A percentile compares a stretch with the other conserved stretches of the same genome.
Conservation (phyloP, 2,113 vertebrate genomes). For the Phalacrocorax carbo region DNA sequence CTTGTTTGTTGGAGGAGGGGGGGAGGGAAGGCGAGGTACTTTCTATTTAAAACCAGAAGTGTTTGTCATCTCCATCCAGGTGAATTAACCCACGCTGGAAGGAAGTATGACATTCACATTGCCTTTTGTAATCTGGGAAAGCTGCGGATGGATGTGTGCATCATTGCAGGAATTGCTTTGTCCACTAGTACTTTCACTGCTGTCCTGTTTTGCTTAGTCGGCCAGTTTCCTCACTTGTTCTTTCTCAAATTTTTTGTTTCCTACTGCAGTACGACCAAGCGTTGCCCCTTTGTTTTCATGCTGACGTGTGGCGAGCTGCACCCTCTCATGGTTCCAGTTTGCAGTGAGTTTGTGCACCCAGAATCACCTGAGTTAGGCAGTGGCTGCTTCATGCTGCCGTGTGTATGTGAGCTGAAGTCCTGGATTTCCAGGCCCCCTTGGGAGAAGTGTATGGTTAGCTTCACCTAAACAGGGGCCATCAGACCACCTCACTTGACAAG, state of each 20-base stretch:
- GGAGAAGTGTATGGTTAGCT: not conserved
- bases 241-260: not conserved
- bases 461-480: not conserved
- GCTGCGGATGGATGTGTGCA: not conserved
- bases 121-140: not conserved
- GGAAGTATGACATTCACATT: not conserved
- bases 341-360: not conserved
- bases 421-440: not conserved
- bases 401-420: not conserved
- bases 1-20: not conserved
- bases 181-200: not conserved
- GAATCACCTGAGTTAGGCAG: not conserved
- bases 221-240: not conserved
- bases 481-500: not conserved
- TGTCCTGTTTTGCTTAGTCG: not conserved
- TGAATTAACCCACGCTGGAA: conserved; percentile 3
- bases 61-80: conserved; percentile 3
- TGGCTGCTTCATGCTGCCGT: not conserved
- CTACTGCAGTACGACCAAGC: not conserved
- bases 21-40: conserved; percentile 8
- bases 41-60: conserved; percentile 41
- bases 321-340: not conserved
- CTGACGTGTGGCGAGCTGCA: not conserved
- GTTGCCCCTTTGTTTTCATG: not conserved
- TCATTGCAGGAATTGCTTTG: not conserved